A percentile compares a stretch with the other conserved stretches of the same genome.
Conservation (phyloP, 2,888 invertebrate genomes). For the Diaperis boleti region DNA sequence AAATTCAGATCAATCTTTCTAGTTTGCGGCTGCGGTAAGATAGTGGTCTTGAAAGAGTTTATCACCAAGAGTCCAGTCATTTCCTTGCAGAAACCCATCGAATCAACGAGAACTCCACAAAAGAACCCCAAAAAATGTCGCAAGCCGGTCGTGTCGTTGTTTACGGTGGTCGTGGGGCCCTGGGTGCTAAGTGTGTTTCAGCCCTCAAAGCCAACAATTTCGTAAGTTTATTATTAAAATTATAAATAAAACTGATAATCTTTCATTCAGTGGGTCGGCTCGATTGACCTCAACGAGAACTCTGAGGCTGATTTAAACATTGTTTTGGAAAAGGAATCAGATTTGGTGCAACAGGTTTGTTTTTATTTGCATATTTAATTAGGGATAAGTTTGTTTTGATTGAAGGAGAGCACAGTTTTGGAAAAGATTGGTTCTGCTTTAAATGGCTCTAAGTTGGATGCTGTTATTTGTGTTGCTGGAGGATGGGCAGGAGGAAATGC, state of each 20-base stretch:
- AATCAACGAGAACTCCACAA: neutral
- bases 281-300: constrained; percentile 63
- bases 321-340: constrained; percentile 81
- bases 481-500: constrained; percentile 43
- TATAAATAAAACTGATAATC: constrained; percentile 42
- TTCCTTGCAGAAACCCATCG: constrained; percentile 2
- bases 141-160: constrained; percentile 80
- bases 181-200: constrained; percentile 89
- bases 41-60: constrained; percentile 27
- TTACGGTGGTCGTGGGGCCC: constrained; percentile 96
- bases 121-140: constrained; percentile 50
- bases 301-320: constrained; percentile 89
- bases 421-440: constrained; percentile 68
- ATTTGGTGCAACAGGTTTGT: constrained; percentile 77
- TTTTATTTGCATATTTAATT: constrained; percentile 5
- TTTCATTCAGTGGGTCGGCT: constrained; percentile 63
- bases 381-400: neutral
- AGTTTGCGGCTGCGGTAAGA: constrained; percentile 21
- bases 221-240: constrained; percentile 70
- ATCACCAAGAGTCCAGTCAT: neutral
- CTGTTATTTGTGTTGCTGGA: constrained; percentile 61
- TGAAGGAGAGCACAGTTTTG: constrained; percentile 76
- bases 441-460: constrained; percentile 35
- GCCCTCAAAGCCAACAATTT: constrained; percentile 91
- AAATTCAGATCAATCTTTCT: constrained; percentile 26